These are phyloP conservation scores for Cerceris rybyensis DNA, from an alignment of 2,888 invertebrate genomes.

Conservation along the genomic window DNA sequence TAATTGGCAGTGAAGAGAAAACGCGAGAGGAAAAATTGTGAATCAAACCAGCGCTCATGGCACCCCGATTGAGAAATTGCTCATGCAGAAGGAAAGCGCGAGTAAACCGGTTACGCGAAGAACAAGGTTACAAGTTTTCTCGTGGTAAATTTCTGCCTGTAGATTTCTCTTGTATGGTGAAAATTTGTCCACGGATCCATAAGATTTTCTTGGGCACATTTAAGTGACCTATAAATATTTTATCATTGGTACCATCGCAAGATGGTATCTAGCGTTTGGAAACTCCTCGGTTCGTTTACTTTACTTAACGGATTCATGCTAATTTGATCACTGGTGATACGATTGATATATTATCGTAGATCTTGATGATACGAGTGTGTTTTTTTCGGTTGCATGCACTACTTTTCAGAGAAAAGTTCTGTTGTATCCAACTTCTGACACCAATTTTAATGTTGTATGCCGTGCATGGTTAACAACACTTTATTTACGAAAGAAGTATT, in stretches of 20 bases:
- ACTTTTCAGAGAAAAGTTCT: not conserved
- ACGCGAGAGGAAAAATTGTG: constrained; percentile 25
- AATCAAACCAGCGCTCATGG: not conserved
- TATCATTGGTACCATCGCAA: not conserved
- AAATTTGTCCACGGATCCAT: constrained; percentile 22
- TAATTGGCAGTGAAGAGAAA: constrained; percentile 42
- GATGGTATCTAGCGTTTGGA: not conserved
- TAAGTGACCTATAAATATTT: constrained; percentile 1
- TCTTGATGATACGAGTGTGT: too few relatives aligned
- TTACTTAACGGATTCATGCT: not conserved
- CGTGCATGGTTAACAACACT: too few relatives aligned
- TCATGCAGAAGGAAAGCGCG: constrained; percentile 49
- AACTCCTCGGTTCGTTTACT: not conserved
- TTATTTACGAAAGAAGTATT: too few relatives aligned
- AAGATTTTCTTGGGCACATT: constrained; percentile 6
- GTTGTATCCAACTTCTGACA: too few relatives aligned
- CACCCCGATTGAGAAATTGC: constrained; percentile 20
- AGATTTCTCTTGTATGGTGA: constrained; percentile 41
- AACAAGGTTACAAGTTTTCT: constrained; percentile 44
- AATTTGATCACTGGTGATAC: too few relatives aligned
- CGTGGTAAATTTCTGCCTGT: constrained; percentile 19
- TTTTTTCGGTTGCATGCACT: not conserved
- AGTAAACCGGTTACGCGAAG: constrained; percentile 45
- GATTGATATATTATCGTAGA: too few relatives aligned
- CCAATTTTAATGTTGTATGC: too few relatives aligned